Conservation (phyloP, 2,797 vertebrate genomes). For the Pseudocheirus occidentalis region DNA sequence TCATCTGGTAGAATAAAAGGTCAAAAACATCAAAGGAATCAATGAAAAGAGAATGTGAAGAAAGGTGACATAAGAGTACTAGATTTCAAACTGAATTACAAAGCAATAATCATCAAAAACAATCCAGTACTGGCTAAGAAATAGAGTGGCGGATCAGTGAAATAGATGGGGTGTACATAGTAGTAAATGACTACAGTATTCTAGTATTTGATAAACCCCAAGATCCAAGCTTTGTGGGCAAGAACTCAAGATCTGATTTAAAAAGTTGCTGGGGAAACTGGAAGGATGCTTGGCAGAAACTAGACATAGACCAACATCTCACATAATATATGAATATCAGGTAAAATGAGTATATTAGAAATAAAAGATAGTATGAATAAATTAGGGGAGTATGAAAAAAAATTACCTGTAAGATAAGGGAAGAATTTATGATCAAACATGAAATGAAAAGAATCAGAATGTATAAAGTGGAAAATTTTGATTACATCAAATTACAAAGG, state of each 20-base stretch:
- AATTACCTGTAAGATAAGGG: no score
- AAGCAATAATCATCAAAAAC: not conserved
- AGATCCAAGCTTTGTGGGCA: not conserved
- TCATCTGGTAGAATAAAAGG: not conserved
- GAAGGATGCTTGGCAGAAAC: not conserved
- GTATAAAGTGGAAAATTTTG: no score
- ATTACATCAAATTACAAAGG: no score
- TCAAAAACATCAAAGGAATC: not conserved
- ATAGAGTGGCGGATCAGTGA: not conserved
- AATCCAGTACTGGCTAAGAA: not conserved
- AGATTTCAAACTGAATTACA: not conserved
- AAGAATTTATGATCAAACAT: no score
- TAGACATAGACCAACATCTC: not conserved
- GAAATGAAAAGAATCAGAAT: no score
- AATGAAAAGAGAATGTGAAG: not conserved
- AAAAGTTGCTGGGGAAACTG: not conserved
- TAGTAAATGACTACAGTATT: not conserved
- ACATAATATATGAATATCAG: no score
- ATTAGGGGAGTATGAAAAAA: no score
- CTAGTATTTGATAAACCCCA: not conserved
- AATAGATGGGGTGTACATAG: not conserved
- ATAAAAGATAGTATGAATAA: no score
- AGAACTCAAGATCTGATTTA: not conserved
- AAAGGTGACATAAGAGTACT: not conserved
- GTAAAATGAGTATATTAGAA: no score